Evolutionary conservation across 2,888 invertebrate species (phyloP).

Genomic region (Encarsia formosa): DNA sequence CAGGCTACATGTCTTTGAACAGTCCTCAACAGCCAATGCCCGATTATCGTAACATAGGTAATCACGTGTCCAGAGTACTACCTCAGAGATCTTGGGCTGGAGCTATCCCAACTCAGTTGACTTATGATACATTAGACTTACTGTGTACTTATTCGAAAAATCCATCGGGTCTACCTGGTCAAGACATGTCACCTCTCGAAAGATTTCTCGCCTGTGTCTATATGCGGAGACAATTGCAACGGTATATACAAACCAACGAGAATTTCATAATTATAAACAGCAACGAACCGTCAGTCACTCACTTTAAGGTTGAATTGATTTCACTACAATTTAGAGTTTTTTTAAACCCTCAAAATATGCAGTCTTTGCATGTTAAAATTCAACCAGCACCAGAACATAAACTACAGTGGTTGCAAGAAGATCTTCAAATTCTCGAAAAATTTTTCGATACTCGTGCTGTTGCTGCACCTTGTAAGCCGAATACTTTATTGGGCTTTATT

Average conservation of each 20-base stretch:
- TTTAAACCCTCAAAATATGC: conserved; percentile 82
- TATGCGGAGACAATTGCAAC: conserved; percentile 80
- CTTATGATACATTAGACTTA: conserved; percentile 81
- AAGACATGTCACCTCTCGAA: conserved; percentile 79
- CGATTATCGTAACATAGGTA: conserved; percentile 38
- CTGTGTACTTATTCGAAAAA: conserved; percentile 75
- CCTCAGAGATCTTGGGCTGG: conserved; percentile 88
- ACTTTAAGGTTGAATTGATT: conserved; percentile 90
- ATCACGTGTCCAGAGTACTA: conserved; percentile 61
- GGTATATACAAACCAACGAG: conserved; percentile 80
- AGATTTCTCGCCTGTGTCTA: conserved; percentile 91
- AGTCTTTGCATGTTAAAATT: conserved; percentile 83
- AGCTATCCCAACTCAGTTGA: conserved; percentile 83
- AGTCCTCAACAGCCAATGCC: conserved; percentile 53
- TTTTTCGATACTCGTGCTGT: conserved; percentile 89
- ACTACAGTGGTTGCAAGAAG: conserved; percentile 82
- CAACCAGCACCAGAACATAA: conserved; percentile 76
- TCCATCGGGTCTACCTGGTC: conserved; percentile 66
- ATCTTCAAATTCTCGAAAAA: conserved; percentile 82
- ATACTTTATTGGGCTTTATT: conserved; percentile 81
- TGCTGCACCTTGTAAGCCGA: conserved; percentile 86
- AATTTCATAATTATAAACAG: conserved; percentile 66
- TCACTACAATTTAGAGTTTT: conserved; percentile 81
- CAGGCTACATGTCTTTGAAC: conserved; percentile 56
- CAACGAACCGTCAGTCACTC: conserved; percentile 81